Evolutionary conservation across 2,797 vertebrate species (phyloP), one percentile per base, ranked within the genome.

Genomic region (Galaxias olidus): DNA sequence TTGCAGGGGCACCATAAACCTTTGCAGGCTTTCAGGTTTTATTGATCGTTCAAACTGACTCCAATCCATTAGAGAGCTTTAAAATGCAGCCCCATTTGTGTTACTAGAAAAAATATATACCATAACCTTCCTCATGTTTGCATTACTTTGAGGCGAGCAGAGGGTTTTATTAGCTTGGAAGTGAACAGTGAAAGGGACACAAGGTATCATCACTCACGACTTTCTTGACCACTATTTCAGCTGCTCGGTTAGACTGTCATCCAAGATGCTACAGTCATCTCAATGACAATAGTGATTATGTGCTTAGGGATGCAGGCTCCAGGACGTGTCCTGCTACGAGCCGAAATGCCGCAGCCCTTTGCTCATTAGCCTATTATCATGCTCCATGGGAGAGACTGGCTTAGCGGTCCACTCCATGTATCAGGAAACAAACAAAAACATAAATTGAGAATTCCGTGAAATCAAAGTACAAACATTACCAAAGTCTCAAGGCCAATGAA

Each of bases 41-140:
- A 86, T 86, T 72, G 80, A 86, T 86, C 78, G 62, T 15, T 19
- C 10, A 55, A 43, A 58, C 71, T 18, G 71, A 66, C 79, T 49
- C 51, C 72, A 73, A 82, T 74, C 78, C 77, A 83, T 86, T 83
- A 83, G 63, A 62, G 55, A 41, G 64, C 71, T 77, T 85, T 79
- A 78, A 69, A 80, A 79, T 70, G 68, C 73, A 68, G 65, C 74
- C 57, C 61, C 72, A 57, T 73, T 68, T 68, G 59, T 68, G 63
- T 74, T 70, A 65, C 57, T 61, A 60, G 55, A 17, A 46, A n/a
- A 70, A 58, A 60, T 64, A 71, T 56, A 69, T 68, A 74, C 50
- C 50, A 66, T 66, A 61, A 63, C 65, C 73, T 71, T 44, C 43
- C 58, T 62, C n/a, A 13, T 63, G 68, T 77, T 72, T 64, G 66